These are phyloP conservation scores for Dryoscopus gambensis DNA, from an alignment of 2,113 vertebrate species.

Conservation along the genomic window DNA sequence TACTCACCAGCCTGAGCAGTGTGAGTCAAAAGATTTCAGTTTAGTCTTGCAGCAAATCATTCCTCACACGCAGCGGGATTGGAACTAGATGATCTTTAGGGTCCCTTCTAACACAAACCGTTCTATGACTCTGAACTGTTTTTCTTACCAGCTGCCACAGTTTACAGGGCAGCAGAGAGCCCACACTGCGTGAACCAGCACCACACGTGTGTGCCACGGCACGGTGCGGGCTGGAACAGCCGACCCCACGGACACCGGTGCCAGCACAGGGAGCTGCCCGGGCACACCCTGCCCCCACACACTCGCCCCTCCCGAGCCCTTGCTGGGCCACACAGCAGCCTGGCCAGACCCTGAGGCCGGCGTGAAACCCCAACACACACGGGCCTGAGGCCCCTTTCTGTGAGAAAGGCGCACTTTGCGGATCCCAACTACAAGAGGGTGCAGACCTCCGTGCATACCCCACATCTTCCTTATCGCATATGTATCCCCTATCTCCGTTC, in stretches of 20 bases:
- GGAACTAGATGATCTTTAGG: not conserved
- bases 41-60: not conserved
- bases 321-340: not conserved
- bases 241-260: rapidly evolving
- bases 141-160: rapidly evolving
- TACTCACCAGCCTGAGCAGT: not conserved
- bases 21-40: not conserved
- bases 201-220: rapidly evolving
- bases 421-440: rapidly evolving
- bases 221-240: rapidly evolving
- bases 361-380: rapidly evolving
- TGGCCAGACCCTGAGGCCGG: not conserved
- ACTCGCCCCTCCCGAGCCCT: rapidly evolving
- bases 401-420: rapidly evolving
- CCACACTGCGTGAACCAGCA: rapidly evolving
- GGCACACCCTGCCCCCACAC: too few relatives aligned
- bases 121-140: not conserved
- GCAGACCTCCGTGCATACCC: rapidly evolving
- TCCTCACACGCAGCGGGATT: rapidly evolving
- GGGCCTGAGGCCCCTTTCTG: rapidly evolving
- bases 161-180: not conserved
- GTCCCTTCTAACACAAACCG: not conserved
- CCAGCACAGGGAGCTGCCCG: not conserved
- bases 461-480: rapidly evolving
- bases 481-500: rapidly evolving